phyloP scores from a whole-genome alignment of 2,888 invertebrate species.

The Malacosoma neustria region DNA sequence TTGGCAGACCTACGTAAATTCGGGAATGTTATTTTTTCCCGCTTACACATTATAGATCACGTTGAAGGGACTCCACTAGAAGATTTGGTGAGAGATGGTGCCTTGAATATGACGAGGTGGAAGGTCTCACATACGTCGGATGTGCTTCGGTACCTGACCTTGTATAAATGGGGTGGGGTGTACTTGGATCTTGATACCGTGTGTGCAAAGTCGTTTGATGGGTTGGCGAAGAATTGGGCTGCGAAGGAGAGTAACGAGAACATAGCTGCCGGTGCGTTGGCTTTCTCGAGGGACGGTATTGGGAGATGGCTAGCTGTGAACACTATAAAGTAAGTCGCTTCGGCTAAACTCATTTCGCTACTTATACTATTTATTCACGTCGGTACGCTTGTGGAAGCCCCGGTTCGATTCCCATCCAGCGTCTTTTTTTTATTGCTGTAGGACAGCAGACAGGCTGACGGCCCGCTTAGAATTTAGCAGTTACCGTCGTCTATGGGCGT shows the following conservation, averaged over 20 bases:
- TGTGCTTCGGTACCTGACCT: slow-evolving; percentile 76
- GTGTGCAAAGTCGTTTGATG: slow-evolving; percentile 74
- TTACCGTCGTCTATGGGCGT: too few species aligned
- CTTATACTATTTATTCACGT: too few species aligned
- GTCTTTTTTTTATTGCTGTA: too few species aligned
- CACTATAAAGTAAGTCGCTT: slow-evolving; percentile 19
- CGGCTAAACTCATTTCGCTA: too few species aligned
- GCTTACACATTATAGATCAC: slow-evolving; percentile 67
- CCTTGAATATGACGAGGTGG: slow-evolving; percentile 61
- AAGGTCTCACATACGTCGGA: slow-evolving; percentile 79
- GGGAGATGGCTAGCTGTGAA: slow-evolving; percentile 24
- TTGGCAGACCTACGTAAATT: slow-evolving; percentile 25
- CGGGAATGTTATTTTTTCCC: slow-evolving; percentile 63
- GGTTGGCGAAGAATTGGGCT: slow-evolving; percentile 74
- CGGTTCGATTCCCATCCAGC: too few species aligned
- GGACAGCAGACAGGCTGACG: too few species aligned
- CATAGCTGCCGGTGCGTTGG: slow-evolving; percentile 80
- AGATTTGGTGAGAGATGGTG: slow-evolving; percentile 58
- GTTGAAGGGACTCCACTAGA: slow-evolving; percentile 73
- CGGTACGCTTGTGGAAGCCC: too few species aligned
- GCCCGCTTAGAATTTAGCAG: too few species aligned
- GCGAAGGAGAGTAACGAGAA: slow-evolving; percentile 75
- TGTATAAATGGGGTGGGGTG: slow-evolving; percentile 86
- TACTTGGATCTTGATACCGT: slow-evolving; percentile 86
- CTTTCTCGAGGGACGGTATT: slow-evolving; percentile 52